A percentile compares a stretch with the other conserved stretches of the same genome.
These are phyloP conservation scores for Punctoribates punctum DNA, from an alignment of 2,888 invertebrate species.

Conservation along the genomic window DNA sequence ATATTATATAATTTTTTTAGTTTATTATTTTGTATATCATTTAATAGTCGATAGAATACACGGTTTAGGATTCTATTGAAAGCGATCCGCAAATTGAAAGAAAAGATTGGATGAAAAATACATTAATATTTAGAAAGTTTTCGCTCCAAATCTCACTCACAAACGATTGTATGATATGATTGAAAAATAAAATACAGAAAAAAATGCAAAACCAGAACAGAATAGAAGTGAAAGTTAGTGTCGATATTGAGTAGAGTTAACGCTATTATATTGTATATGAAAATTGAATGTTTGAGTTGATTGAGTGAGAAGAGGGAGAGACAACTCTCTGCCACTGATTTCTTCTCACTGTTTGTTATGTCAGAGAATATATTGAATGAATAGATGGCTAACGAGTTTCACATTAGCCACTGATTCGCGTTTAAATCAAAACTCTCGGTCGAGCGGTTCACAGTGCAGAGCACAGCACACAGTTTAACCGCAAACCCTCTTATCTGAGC, in stretches of 20 bases:
- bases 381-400: constrained; percentile 33
- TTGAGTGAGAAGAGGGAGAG: constrained; percentile 22
- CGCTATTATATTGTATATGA: constrained; percentile 11
- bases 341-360: neutral
- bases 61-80: neutral
- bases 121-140: constrained; percentile 6
- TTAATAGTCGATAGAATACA: too few species aligned
- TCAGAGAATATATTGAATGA: neutral
- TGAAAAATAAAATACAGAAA: constrained; percentile 10
- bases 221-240: neutral
- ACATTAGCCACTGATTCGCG: constrained; percentile 22
- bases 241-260: constrained; percentile 22
- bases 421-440: constrained; percentile 31
- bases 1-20: too few species aligned
- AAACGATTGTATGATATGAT: constrained; percentile 6
- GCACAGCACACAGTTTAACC: neutral
- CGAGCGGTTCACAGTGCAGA: neutral
- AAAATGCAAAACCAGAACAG: constrained; percentile 9
- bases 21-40: too few species aligned
- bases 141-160: constrained; percentile 21
- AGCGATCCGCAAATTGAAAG: neutral
- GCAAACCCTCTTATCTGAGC: constrained; percentile 12
- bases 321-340: neutral
- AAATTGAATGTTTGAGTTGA: constrained; percentile 24
- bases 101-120: neutral